Evolutionary conservation across 2,113 vertebrate genomes (phyloP).

Genomic region (Pteronura brasiliensis): DNA sequence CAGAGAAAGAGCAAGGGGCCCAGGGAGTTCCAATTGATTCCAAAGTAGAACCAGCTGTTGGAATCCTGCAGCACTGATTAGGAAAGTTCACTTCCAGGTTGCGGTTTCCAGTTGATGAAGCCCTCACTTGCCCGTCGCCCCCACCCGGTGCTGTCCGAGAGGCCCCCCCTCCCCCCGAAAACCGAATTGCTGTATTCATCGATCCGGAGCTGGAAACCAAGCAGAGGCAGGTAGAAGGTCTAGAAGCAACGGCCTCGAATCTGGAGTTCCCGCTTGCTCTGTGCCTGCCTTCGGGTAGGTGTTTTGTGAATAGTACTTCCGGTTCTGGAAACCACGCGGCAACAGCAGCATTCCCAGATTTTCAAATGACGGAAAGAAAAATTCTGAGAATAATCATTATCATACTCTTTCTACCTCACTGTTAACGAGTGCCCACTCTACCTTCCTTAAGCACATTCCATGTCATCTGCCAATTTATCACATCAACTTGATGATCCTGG

Average conservation of each 20-base stretch:
- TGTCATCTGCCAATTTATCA: not conserved
- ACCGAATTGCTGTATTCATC: not conserved
- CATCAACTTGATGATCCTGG: not conserved
- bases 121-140: not conserved
- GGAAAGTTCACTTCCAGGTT: constrained; percentile 75
- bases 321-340: not conserved
- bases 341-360: not conserved
- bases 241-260: not conserved
- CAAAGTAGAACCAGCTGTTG: constrained; percentile 74
- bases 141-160: not conserved
- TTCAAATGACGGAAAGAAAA: not conserved
- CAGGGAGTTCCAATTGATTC: constrained; percentile 68
- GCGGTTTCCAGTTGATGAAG: constrained; percentile 45
- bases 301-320: not conserved
- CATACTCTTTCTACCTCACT: not conserved
- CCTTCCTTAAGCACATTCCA: not conserved
- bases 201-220: not conserved
- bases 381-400: not conserved
- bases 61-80: constrained; percentile 44
- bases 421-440: not conserved
- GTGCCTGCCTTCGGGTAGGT: not conserved
- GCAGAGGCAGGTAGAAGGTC: not conserved
- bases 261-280: not conserved
- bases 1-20: constrained; percentile 48
- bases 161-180: not conserved